Evolutionary conservation across 2,888 invertebrate genomes (phyloP).

Genomic region (Caenorhabditis sp.): DNA sequence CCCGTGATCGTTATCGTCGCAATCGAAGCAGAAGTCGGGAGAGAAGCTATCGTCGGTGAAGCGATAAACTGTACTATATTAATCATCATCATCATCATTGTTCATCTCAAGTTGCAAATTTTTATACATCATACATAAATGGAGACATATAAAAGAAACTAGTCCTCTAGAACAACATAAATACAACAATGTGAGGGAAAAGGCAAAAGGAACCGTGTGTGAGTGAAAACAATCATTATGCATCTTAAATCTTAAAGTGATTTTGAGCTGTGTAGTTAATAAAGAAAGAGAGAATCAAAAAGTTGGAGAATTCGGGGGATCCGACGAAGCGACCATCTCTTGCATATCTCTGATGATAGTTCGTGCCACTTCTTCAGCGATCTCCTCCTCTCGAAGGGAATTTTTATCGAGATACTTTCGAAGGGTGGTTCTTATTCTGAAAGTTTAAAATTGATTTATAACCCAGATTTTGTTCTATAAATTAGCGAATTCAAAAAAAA

Average conservation of each 20-base stretch:
- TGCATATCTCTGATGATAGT: constrained; percentile 97
- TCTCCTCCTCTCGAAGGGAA: constrained; percentile 88
- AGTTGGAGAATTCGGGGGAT: constrained; percentile 26
- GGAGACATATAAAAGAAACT: neutral
- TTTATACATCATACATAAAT: constrained; percentile 6
- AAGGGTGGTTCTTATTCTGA: constrained; percentile 62
- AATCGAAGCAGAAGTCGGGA: constrained; percentile 51
- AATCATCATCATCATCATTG: neutral
- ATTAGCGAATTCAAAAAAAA: constrained; percentile 1
- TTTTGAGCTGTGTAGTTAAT: neutral
- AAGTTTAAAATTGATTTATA: constrained; percentile 14
- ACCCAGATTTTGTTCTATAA: neutral
- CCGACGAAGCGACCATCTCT: constrained; percentile 86
- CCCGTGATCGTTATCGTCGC: constrained; percentile 48
- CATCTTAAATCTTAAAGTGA: constrained; percentile 29
- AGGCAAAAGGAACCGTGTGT: constrained; percentile 33
- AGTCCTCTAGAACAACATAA: constrained; percentile 1
- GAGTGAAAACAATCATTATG: constrained; percentile 34
- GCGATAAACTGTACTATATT: neutral
- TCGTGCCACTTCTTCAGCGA: constrained; percentile 97
- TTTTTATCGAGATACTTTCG: constrained; percentile 71
- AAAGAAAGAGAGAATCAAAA: neutral
- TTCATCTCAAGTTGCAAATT: constrained; percentile 4
- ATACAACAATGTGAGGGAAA: constrained; percentile 2
- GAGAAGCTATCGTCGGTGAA: constrained; percentile 45